A percentile compares a stretch with the other conserved stretches of the same genome.
Conservation (phyloP, 2,888 invertebrate species). For the Eretmocerus hayati region DNA sequence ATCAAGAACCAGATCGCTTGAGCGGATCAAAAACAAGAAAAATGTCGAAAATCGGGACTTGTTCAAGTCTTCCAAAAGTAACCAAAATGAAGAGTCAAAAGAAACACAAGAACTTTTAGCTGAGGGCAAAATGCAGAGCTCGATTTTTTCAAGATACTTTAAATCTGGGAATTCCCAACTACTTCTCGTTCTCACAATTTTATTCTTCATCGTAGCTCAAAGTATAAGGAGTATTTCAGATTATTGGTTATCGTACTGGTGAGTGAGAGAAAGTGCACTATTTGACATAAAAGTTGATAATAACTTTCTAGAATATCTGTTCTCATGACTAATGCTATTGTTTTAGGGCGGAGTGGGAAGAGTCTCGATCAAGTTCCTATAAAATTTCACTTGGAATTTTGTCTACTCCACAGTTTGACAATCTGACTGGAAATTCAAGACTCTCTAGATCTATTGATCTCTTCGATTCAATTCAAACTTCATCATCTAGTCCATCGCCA, state of each 20-base stretch:
- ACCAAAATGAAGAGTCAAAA: constrained; percentile 2
- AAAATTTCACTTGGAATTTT: too few relatives aligned
- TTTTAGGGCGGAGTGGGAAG: too few relatives aligned
- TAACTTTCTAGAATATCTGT: too few relatives aligned
- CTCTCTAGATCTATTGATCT: too few relatives aligned
- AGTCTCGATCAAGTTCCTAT: too few relatives aligned
- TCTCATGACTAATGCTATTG: too few relatives aligned
- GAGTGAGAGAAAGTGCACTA: too few relatives aligned
- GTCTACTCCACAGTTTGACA: too few relatives aligned
- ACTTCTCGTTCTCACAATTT: constrained; percentile 50
- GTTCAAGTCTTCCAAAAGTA: background rate
- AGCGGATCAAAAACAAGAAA: constrained; percentile 3
- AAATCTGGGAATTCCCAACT: constrained; percentile 58
- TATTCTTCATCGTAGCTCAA: constrained; percentile 61
- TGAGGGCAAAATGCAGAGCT: constrained; percentile 57
- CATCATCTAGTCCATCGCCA: background rate
- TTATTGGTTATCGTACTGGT: constrained; percentile 75
- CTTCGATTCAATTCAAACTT: background rate
- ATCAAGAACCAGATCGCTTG: background rate
- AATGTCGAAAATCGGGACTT: background rate
- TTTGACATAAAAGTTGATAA: too few relatives aligned
- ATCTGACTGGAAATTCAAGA: too few relatives aligned
- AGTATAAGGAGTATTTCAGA: constrained; percentile 63
- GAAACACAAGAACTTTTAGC: constrained; percentile 61
- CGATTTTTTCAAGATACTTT: constrained; percentile 64